Evolutionary conservation across 2,888 invertebrate genomes (phyloP).

Genomic region (Phortica okadai): DNA sequence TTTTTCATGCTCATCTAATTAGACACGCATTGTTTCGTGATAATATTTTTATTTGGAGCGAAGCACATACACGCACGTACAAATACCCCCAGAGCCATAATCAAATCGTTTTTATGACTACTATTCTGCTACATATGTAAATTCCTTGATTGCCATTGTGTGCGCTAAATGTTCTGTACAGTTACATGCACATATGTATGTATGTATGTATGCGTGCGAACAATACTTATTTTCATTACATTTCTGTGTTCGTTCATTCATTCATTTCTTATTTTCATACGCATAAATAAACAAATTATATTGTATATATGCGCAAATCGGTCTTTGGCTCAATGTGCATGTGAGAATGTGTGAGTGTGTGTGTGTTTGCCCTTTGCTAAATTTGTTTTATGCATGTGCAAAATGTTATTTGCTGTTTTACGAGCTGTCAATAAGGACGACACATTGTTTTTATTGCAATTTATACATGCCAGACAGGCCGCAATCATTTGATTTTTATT

Average conservation of each 20-base stretch:
- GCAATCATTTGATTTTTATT: slow-evolving; percentile 23
- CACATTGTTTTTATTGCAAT: slow-evolving; percentile 46
- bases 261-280: no score
- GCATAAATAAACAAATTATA: slow-evolving; percentile 40
- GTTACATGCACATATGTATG: neutral
- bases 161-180: neutral
- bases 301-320: slow-evolving; percentile 46
- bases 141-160: neutral
- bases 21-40: slow-evolving; percentile 26
- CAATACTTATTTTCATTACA: neutral
- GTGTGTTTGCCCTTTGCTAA: slow-evolving; percentile 7
- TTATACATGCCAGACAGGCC: slow-evolving; percentile 1
- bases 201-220: neutral
- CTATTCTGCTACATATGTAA: neutral
- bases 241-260: neutral
- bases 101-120: slow-evolving; percentile 6
- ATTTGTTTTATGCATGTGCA: slow-evolving; percentile 20
- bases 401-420: slow-evolving; percentile 27
- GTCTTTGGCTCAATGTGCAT: neutral
- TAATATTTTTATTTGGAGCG: slow-evolving; percentile 15
- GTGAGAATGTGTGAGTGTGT: neutral
- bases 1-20: slow-evolving; percentile 12
- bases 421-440: slow-evolving; percentile 35
- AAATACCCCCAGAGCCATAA: neutral
- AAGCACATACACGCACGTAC: neutral